Conservation (phyloP, 2,797 vertebrate genomes). For the Oreochromis grahami region DNA sequence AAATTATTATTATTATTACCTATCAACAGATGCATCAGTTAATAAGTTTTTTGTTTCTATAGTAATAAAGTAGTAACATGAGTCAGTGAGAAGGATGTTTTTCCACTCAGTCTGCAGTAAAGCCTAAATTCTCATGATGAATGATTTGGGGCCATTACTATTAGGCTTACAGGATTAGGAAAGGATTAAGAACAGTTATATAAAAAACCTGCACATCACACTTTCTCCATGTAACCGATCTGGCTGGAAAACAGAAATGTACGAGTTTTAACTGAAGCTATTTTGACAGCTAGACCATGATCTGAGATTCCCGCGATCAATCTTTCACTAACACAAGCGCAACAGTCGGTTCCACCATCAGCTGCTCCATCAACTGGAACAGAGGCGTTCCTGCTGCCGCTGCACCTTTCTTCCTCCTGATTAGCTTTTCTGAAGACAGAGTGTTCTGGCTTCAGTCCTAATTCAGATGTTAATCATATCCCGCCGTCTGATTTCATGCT, state of each 20-base stretch:
- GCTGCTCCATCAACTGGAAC: background rate
- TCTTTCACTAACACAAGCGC: background rate
- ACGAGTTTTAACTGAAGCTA: background rate
- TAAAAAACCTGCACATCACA: constrained; percentile 1
- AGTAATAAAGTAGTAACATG: background rate
- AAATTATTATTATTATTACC: background rate
- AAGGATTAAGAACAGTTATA: constrained; percentile 24
- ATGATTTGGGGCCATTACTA: constrained; percentile 13
- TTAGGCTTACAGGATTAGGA: constrained; percentile 24
- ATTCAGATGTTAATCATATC: background rate
- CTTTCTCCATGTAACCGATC: constrained; percentile 4
- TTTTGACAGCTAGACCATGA: background rate
- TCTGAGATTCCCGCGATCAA: background rate
- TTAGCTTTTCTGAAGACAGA: constrained; percentile 7
- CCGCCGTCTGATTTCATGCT: background rate
- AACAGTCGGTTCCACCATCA: background rate
- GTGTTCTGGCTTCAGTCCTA: background rate
- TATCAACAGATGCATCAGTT: background rate
- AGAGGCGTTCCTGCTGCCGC: background rate
- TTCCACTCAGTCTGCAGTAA: background rate
- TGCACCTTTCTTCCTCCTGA: constrained; percentile 2
- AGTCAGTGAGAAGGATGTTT: background rate
- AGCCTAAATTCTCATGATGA: constrained; percentile 1
- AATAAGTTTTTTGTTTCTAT: background rate
- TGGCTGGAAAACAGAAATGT: background rate